Percentiles rank a stretch among this genome's conserved stretches.
Evolutionary conservation across 2,888 invertebrate genomes (phyloP).

Genomic region (Napeogenes sylphis): DNA sequence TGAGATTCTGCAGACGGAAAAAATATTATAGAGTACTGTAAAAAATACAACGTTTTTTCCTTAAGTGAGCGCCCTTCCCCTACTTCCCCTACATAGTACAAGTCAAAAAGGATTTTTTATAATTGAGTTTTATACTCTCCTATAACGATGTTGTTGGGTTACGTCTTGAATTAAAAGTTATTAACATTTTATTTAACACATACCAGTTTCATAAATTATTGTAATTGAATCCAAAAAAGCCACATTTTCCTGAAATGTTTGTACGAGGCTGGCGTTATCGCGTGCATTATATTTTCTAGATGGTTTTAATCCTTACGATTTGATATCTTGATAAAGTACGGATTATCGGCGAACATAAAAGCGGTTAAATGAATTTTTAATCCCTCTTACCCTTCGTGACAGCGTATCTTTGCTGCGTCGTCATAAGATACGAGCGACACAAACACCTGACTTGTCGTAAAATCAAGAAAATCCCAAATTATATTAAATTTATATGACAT

Average conservation of each 20-base stretch:
- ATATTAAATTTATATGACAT: neutral
- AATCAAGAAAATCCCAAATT: constrained; percentile 38
- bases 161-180: too few relatives aligned
- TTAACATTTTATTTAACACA: too few relatives aligned
- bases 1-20: too few relatives aligned
- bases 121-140: too few relatives aligned
- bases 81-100: too few relatives aligned
- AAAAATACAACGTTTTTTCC: too few relatives aligned
- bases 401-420: constrained; percentile 57
- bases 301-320: constrained; percentile 69
- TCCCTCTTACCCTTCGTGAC: constrained; percentile 67
- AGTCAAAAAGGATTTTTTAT: too few relatives aligned
- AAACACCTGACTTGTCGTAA: constrained; percentile 36
- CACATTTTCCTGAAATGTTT: neutral
- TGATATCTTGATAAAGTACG: constrained; percentile 74
- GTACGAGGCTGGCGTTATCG: constrained; percentile 47
- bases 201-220: too few relatives aligned
- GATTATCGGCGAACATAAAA: constrained; percentile 76
- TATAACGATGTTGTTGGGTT: too few relatives aligned
- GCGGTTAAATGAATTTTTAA: constrained; percentile 75
- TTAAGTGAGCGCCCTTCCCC: too few relatives aligned
- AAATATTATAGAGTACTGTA: too few relatives aligned
- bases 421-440: constrained; percentile 47
- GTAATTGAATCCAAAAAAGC: too few relatives aligned
- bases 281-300: constrained; percentile 67